phyloP scores from a whole-genome alignment of 2,113 vertebrate genomes.

The Pedetes capensis region DNA sequence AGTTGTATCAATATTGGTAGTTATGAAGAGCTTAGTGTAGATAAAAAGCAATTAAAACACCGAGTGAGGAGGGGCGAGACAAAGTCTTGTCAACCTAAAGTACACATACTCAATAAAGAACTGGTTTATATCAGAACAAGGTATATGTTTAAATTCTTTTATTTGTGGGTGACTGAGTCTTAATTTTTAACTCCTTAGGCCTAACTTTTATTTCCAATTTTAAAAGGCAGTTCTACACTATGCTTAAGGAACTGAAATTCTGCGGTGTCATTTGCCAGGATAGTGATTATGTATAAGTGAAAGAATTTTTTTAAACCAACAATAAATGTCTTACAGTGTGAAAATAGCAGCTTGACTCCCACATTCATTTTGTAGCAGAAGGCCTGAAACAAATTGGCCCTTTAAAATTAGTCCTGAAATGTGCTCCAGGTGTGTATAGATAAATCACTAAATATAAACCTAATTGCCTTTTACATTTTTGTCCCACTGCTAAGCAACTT shows the following conservation, averaged over 20 bases:
- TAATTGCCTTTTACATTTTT: conserved; percentile 78
- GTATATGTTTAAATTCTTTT: not conserved
- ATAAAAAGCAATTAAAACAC: no score
- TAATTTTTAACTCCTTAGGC: conserved; percentile 46
- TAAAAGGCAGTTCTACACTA: conserved; percentile 56
- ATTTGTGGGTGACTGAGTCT: conserved; percentile 47
- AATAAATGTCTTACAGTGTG: conserved; percentile 81
- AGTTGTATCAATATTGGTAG: not conserved
- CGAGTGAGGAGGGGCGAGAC: not conserved
- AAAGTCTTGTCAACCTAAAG: not conserved
- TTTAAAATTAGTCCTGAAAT: conserved; percentile 80
- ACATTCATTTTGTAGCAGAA: conserved; percentile 81
- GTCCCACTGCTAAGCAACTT: conserved; percentile 71
- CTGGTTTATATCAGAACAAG: not conserved
- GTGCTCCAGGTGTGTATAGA: conserved; percentile 80
- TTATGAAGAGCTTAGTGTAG: not conserved
- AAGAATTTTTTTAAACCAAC: conserved; percentile 75
- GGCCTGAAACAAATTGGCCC: conserved; percentile 76
- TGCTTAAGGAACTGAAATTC: conserved; percentile 66
- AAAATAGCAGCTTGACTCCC: conserved; percentile 84
- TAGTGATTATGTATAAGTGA: conserved; percentile 77
- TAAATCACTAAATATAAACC: conserved; percentile 82
- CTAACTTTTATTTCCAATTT: no score
- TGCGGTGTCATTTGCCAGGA: conserved; percentile 71
- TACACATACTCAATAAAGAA: not conserved